Evolutionary conservation across 2,113 vertebrate genomes (phyloP).

Genomic region (Rhinichthys klamathensis): DNA sequence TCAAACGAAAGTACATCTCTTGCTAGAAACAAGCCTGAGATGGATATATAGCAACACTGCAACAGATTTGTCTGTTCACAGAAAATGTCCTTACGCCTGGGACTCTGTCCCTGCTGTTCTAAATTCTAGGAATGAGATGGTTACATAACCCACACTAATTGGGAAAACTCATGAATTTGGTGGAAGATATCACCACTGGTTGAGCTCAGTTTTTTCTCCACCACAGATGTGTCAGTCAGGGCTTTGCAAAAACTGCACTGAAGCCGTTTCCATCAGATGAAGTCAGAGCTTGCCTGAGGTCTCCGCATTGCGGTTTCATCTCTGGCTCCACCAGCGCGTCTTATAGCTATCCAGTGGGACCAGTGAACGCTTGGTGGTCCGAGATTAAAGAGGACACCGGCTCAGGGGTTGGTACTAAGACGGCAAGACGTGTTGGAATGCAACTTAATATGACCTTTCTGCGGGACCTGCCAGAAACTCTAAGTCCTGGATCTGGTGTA

Average conservation of each 20-base stretch:
- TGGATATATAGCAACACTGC: background rate
- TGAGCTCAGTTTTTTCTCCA: conserved; percentile 20
- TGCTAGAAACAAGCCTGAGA: background rate
- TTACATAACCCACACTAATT: conserved; percentile 10
- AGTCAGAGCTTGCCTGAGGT: conserved; percentile 22
- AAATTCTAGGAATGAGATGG: background rate
- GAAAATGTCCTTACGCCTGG: conserved; percentile 3
- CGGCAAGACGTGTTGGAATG: background rate
- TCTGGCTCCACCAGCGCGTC: background rate
- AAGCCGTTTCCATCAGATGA: conserved; percentile 28
- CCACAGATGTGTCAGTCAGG: conserved; percentile 46
- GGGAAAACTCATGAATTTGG: background rate
- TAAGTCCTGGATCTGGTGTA: background rate
- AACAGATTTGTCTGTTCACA: background rate
- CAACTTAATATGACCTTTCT: background rate
- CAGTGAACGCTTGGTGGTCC: background rate
- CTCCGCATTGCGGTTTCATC: conserved; percentile 14
- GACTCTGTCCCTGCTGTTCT: background rate
- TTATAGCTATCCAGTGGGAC: conserved; percentile 11
- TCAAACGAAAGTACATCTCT: background rate
- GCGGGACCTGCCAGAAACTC: background rate
- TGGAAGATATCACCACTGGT: conserved; percentile 35
- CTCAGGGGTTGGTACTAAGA: background rate
- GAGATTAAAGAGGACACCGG: background rate
- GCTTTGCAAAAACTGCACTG: background rate